These are phyloP conservation scores for Falco punctatus DNA, from an alignment of 2,113 vertebrate genomes.

Conservation along the genomic window DNA sequence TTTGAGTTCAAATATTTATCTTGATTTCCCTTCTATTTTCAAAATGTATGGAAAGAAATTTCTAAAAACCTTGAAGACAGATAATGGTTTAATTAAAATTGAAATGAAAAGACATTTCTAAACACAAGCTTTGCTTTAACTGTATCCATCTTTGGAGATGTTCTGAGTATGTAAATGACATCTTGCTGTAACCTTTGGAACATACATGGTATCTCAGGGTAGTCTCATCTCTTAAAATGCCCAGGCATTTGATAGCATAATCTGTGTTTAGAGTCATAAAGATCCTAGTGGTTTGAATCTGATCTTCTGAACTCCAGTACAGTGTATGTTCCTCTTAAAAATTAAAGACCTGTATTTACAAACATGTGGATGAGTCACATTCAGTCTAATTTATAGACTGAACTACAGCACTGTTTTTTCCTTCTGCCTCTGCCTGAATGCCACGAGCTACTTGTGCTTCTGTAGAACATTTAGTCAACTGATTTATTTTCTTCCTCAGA, in stretches of 20 bases:
- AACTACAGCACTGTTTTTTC: background rate
- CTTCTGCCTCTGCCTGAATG: background rate
- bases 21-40: background rate
- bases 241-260: background rate
- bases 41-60: background rate
- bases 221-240: background rate
- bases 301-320: background rate
- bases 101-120: background rate
- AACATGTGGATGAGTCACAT: background rate
- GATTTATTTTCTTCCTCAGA: background rate
- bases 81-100: background rate
- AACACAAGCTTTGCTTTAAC: background rate
- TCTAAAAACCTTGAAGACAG: background rate
- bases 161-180: background rate
- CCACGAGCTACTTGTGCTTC: background rate
- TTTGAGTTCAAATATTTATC: background rate
- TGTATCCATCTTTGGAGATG: background rate
- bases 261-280: background rate
- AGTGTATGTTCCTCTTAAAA: background rate
- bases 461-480: background rate
- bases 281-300: background rate
- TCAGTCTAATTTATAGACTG: background rate
- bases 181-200: background rate
- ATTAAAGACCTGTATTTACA: background rate
- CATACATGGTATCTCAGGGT: background rate